These are phyloP conservation scores for Myopa tessellatipennis DNA, from an alignment of 2,888 invertebrate species.

Conservation along the genomic window DNA sequence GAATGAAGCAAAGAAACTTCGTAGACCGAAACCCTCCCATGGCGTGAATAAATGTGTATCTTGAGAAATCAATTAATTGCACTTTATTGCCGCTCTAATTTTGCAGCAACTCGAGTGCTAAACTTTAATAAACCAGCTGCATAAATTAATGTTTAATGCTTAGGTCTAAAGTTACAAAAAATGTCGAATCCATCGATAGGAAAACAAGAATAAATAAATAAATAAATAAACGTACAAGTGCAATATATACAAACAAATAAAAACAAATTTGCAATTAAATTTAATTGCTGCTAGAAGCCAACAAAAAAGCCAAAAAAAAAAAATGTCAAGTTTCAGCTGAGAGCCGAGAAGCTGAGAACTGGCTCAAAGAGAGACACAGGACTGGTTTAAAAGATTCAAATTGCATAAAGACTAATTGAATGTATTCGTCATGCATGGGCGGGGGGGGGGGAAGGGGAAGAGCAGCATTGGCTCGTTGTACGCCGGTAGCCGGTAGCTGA, in stretches of 20 bases:
- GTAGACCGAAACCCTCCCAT: background rate
- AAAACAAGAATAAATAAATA: background rate
- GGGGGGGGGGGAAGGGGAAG: background rate
- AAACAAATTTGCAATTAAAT: slow-evolving; percentile 13
- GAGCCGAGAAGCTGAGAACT: background rate
- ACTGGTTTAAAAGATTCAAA: background rate
- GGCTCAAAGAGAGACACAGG: background rate
- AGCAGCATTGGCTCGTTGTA: too few relatives aligned
- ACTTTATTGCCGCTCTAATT: slow-evolving; percentile 28
- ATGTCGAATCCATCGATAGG: background rate
- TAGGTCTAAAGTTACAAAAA: background rate
- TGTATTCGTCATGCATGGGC: background rate
- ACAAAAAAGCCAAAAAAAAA: background rate
- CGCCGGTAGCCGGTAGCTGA: background rate
- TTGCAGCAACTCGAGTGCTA: background rate
- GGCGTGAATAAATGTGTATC: slow-evolving; percentile 26
- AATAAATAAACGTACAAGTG: too few relatives aligned
- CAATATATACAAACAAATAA: background rate
- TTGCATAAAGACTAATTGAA: background rate
- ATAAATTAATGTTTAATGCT: background rate
- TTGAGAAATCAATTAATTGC: slow-evolving; percentile 13
- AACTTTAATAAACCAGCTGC: slow-evolving; percentile 4
- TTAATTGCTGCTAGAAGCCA: background rate
- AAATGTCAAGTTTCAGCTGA: background rate
- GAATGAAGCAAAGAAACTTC: background rate